Percentiles rank a stretch among this genome's conserved stretches.
These are phyloP conservation scores for Acleris laterana DNA, from an alignment of 2,888 invertebrate genomes.

Conservation along the genomic window DNA sequence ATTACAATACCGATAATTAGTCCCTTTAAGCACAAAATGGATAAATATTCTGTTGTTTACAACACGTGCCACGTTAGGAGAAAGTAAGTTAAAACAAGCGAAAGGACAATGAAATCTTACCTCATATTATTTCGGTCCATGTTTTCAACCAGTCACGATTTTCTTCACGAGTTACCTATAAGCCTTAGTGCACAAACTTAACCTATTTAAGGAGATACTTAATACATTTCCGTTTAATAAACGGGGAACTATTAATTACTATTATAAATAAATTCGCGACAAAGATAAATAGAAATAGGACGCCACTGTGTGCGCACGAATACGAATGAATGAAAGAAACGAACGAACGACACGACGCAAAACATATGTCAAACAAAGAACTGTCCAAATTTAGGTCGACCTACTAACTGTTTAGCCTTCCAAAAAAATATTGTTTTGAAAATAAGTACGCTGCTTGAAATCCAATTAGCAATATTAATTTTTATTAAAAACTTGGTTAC, in stretches of 20 bases:
- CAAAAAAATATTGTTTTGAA: too few relatives aligned
- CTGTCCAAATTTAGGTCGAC: slow-evolving; percentile 18
- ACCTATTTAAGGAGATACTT: slow-evolving; percentile 48
- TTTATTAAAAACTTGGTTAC: too few relatives aligned
- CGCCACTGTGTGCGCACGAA: slow-evolving; percentile 54
- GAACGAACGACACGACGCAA: slow-evolving; percentile 49
- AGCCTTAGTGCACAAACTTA: slow-evolving; percentile 41
- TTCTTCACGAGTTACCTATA: slow-evolving; percentile 6
- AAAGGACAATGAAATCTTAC: slow-evolving; percentile 66
- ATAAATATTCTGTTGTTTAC: slow-evolving; percentile 39
- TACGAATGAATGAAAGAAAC: slow-evolving; percentile 20
- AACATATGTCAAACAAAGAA: slow-evolving; percentile 50
- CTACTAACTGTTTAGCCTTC: too few relatives aligned
- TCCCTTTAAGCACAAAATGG: not conserved
- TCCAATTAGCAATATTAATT: not conserved
- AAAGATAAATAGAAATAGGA: slow-evolving; percentile 69
- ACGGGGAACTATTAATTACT: slow-evolving; percentile 55
- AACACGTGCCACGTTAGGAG: slow-evolving; percentile 44
- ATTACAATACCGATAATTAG: not conserved
- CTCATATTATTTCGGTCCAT: slow-evolving; percentile 81
- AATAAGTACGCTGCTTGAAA: not conserved
- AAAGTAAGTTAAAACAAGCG: slow-evolving; percentile 50
- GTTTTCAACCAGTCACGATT: slow-evolving; percentile 49
- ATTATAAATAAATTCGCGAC: slow-evolving; percentile 57
- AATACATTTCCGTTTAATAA: slow-evolving; percentile 62